These are phyloP conservation scores for Ornithoptera priamus DNA, from an alignment of 2,888 invertebrate genomes.

Conservation along the genomic window DNA sequence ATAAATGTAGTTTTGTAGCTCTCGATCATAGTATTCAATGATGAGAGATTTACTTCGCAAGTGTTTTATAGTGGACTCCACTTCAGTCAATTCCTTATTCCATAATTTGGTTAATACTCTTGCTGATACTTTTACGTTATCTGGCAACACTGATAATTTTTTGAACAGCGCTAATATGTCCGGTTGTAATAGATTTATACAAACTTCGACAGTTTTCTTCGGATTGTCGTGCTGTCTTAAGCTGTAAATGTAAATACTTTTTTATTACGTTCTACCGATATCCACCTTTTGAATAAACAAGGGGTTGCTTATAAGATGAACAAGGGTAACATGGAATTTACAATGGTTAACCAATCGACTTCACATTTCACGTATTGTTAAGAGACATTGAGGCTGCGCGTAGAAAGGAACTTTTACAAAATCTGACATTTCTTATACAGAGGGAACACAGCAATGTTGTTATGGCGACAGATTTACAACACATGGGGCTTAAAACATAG, in stretches of 20 bases:
- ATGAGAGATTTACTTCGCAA: constrained; percentile 84
- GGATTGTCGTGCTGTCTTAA: constrained; percentile 59
- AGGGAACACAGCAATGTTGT: too few relatives aligned
- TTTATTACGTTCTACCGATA: background rate
- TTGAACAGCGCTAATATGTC: constrained; percentile 76
- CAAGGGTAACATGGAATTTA: too few relatives aligned
- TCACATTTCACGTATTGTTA: too few relatives aligned
- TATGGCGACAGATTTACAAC: too few relatives aligned
- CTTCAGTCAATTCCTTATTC: constrained; percentile 64
- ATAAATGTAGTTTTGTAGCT: constrained; percentile 82
- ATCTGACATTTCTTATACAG: too few relatives aligned
- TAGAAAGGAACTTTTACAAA: too few relatives aligned
- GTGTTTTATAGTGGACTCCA: constrained; percentile 82
- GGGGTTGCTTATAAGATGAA: too few relatives aligned
- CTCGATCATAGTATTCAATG: constrained; percentile 81
- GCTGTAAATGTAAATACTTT: constrained; percentile 42
- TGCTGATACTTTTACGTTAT: constrained; percentile 84
- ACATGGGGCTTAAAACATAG: too few relatives aligned
- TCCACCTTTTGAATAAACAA: too few relatives aligned
- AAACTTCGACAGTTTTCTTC: constrained; percentile 79
- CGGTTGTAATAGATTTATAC: constrained; percentile 79
- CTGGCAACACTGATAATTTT: constrained; percentile 83
- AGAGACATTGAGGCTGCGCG: too few relatives aligned
- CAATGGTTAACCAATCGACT: too few relatives aligned
- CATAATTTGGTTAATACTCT: constrained; percentile 73